These are phyloP conservation scores for Desmodus rotundus DNA, from an alignment of 2,113 vertebrate species.

Conservation along the genomic window DNA sequence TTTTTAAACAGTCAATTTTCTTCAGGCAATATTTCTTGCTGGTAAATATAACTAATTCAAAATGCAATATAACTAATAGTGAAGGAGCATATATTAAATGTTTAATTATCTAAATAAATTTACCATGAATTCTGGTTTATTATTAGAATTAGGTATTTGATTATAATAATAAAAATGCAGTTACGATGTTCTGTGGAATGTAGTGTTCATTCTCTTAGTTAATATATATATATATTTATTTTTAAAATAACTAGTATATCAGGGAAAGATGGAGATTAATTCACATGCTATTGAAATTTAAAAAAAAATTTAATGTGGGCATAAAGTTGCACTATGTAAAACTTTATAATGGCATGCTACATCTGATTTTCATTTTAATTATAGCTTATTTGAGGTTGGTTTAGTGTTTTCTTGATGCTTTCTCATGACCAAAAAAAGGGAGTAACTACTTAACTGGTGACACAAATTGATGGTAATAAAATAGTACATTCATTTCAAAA, in stretches of 20 bases:
- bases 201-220: slow-evolving; percentile 43
- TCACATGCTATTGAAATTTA: slow-evolving; percentile 37
- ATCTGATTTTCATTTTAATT: slow-evolving; percentile 51
- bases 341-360: slow-evolving; percentile 25
- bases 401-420: slow-evolving; percentile 72
- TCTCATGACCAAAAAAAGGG: slow-evolving; percentile 58
- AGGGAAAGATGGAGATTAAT: slow-evolving; percentile 49
- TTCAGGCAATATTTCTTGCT: slow-evolving; percentile 46
- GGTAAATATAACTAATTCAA: slow-evolving; percentile 59
- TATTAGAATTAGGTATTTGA: slow-evolving; percentile 67
- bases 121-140: slow-evolving; percentile 60
- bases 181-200: slow-evolving; percentile 65
- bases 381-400: slow-evolving; percentile 57
- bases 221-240: slow-evolving; percentile 38
- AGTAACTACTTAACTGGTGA: slow-evolving; percentile 72
- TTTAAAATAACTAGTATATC: slow-evolving; percentile 48
- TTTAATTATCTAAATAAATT: slow-evolving; percentile 67
- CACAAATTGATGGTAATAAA: slow-evolving; percentile 82
- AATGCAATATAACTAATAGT: slow-evolving; percentile 69
- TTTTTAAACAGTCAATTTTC: slow-evolving; percentile 55
- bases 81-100: slow-evolving; percentile 58
- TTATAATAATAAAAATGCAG: slow-evolving; percentile 48
- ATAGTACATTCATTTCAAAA: slow-evolving; percentile 77
- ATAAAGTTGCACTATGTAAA: slow-evolving; percentile 44
- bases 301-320: slow-evolving; percentile 43